Base-by-base conservation (phyloP, 2,113 vertebrate species). In the Terrapene triunguis region DNA sequence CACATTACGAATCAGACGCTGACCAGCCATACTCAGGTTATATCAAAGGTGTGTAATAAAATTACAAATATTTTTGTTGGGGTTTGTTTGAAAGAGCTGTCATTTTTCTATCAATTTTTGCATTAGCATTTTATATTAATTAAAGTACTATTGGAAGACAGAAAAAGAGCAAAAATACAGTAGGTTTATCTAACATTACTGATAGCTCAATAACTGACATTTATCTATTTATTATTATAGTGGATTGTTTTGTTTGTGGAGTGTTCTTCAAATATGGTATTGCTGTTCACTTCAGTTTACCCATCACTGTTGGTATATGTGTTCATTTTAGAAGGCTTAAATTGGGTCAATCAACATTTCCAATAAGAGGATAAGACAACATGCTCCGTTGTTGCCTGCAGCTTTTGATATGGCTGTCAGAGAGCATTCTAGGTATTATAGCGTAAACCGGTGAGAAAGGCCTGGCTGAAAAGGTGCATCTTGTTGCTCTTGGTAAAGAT, bases 41-140 rank as follows among this genome's bases (percentile, higher is more conserved):
- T 99, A 93, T 99, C 99, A 16, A 99, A 99, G 99, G 99, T 99
- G 98, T 80, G 89, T 89, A 2, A 85, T 93, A 89, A 95, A 90
- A 82, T 89, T 57, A 6, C 5, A 80, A 48, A 91, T 2, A 1
- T 2, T 86, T 89, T 78, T 54, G 4, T 10, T 29, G 48, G 13
- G 78, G 44, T 79, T 50, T 85, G 7, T 55, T 92, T 91, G 69
- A 0, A 3, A 87, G 55, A 78, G 19, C n/a, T 14, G 2, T 25
- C 1, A 8, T 85, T 90, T 89, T 93, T 89, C 62, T 81, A 21
- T 59, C 10, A 4, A 16, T 24, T 3, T 32, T 93, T 89, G 55
- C 87, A 14, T 25, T 84, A 35, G 4, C 4, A 79, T 32, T 2
- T 82, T 48, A 10, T n/a, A 38, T 54, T 16, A 21, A 81, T 4